phyloP scores from a whole-genome alignment of 1,140 invertebrate species.

The Littorina saxatilis region DNA sequence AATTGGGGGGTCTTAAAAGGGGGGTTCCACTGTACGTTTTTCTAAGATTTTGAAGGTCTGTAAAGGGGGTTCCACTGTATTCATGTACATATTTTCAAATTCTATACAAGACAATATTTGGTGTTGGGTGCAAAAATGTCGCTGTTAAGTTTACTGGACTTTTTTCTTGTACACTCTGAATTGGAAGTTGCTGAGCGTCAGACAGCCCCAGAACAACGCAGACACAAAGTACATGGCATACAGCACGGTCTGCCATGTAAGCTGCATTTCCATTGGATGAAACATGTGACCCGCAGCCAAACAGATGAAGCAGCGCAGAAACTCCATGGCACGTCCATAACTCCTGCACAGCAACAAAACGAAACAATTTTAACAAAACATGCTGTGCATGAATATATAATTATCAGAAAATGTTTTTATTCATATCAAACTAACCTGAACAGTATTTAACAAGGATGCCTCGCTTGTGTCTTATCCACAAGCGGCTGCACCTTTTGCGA shows the following conservation, averaged over 20 bases:
- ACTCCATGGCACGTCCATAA: slow-evolving; percentile 38
- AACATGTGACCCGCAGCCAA: neutral
- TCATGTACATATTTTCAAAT: too few species aligned
- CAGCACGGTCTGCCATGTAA: neutral
- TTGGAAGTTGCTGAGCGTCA: slow-evolving; percentile 21
- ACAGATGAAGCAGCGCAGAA: slow-evolving; percentile 39
- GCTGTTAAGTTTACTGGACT: neutral
- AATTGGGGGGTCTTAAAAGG: too few species aligned
- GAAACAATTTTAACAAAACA: neutral
- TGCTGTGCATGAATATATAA: neutral
- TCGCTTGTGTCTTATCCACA: too few species aligned
- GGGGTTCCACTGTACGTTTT: too few species aligned
- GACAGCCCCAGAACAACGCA: slow-evolving; percentile 13
- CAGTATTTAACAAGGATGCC: too few species aligned
- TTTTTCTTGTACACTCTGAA: slow-evolving; percentile 11
- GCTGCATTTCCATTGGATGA: slow-evolving; percentile 31
- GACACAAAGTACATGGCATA: slow-evolving; percentile 19
- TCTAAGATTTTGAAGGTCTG: too few species aligned
- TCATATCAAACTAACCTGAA: too few species aligned
- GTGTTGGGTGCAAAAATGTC: too few species aligned
- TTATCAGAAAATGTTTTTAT: too few species aligned
- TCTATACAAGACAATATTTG: too few species aligned
- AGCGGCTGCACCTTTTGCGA: too few species aligned
- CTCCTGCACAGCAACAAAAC: slow-evolving; percentile 34
- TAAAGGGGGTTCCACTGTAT: too few species aligned